Base-by-base conservation (phyloP, 2,888 invertebrate genomes). In the Melanotus villosus region DNA sequence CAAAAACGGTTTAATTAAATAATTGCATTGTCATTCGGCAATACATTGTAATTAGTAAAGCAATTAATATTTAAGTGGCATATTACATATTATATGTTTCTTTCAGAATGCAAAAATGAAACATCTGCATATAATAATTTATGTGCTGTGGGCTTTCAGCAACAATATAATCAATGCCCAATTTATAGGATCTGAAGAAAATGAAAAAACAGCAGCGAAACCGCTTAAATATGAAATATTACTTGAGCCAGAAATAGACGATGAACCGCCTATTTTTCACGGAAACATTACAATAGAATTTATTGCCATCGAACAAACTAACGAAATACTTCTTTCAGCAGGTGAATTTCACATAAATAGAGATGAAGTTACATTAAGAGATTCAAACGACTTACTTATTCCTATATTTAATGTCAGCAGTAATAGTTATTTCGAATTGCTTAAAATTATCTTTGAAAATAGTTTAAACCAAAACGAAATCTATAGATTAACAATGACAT, bases 321-420 rank as follows among this genome's bases (percentile, higher is more conserved):
- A 19, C 16, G 52, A 63, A 6, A 72, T 75, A 14, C 64, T 56
- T 32, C 36, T 75, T 21, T 73, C 74, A 30, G 52, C 14, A 90
- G 45, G 12, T 58, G 45, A 9, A 59, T 26, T 32, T 21, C 6
- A 26, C 47, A 64, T 57, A 56, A 66, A 5, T 21, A 64, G n/a
- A 36, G 18, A 50, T 14, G 0, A 23, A 1, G 30, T 73, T 9
- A 65, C 45, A 41, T 59, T 60, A 10, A 30, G 32, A 4, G 52
- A 72, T 43, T 57, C 67, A 18, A 45, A 18, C 30, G n/a, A n/a
- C 9, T 19, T 32, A n/a, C 2, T 10, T n/a, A 21, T 45, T n/a
- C 19, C 19, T n/a, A 10, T 45, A 10, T 1, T n/a, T n/a, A 10
- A 45, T 1, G 9, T 21, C 3, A 3, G n/a, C 4, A n/a, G 1